Conservation (phyloP, 2,888 invertebrate species). For the Anorthoa munda region DNA sequence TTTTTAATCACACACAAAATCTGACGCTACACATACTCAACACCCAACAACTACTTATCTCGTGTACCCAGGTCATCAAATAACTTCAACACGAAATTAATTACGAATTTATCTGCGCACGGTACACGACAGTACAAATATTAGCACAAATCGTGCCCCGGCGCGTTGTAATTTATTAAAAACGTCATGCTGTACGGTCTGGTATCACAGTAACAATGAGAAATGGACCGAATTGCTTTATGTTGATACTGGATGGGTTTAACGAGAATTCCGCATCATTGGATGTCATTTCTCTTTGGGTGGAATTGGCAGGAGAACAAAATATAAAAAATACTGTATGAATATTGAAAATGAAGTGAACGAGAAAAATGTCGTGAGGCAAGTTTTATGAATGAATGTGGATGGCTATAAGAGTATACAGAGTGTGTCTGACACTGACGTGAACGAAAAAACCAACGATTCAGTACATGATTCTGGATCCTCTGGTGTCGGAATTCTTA, state of each 20-base stretch:
- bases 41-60: conserved; percentile 42
- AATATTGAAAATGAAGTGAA: neutral
- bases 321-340: neutral
- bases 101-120: conserved; percentile 54
- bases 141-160: conserved; percentile 66
- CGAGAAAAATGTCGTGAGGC: neutral
- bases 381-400: neutral
- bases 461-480: too few relatives aligned
- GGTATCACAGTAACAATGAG: conserved; percentile 51
- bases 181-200: conserved; percentile 50
- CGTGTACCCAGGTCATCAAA: conserved; percentile 37
- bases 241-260: conserved; percentile 6
- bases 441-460: too few relatives aligned
- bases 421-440: too few relatives aligned
- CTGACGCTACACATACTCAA: neutral
- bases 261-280: conserved; percentile 14
- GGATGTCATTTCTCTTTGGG: neutral
- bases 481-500: too few relatives aligned
- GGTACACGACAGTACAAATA: conserved; percentile 68
- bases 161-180: conserved; percentile 71
- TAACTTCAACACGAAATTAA: conserved; percentile 41
- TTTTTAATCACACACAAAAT: neutral
- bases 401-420: too few relatives aligned
- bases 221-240: conserved; percentile 46
- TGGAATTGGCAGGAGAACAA: neutral